A percentile compares a stretch with the other conserved stretches of the same genome.
phyloP scores from a whole-genome alignment of 23 tunicate genomes.

The Ascidia mentula region DNA sequence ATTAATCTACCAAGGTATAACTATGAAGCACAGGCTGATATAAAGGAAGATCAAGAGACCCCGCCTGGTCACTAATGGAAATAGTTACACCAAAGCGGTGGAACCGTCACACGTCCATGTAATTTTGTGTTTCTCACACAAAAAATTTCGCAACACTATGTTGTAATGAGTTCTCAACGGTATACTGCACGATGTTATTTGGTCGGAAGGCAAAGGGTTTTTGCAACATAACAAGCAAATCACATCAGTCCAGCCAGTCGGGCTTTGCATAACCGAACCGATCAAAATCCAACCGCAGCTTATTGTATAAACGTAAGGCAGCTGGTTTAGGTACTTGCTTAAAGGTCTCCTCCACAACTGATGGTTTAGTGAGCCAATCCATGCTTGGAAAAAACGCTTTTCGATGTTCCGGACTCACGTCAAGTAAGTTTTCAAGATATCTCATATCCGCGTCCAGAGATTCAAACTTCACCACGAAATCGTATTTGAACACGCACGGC shows the following conservation, averaged over 20 bases:
- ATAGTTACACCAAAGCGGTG: no score
- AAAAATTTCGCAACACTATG: no score
- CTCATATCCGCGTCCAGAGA: neutral
- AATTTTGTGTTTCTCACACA: no score
- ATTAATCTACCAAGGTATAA: no score
- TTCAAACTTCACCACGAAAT: conserved; percentile 2
- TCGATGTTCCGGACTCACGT: neutral
- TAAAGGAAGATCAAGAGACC: no score
- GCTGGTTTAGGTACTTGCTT: neutral
- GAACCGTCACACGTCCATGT: no score
- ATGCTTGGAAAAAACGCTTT: neutral
- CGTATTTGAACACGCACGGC: conserved; percentile 3
- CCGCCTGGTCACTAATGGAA: no score
- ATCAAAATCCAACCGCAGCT: neutral
- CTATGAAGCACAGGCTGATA: no score
- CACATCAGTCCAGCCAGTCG: neutral
- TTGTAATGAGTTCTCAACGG: no score
- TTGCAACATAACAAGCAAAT: no score
- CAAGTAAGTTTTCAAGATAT: neutral
- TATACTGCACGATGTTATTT: no score
- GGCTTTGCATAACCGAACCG: neutral
- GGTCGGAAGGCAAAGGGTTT: no score
- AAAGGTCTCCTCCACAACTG: neutral
- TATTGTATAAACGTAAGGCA: neutral
- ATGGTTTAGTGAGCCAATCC: neutral